These are phyloP conservation scores for Crossoptilon crossoptilon DNA, from an alignment of 2,797 vertebrate species.

Conservation along the genomic window DNA sequence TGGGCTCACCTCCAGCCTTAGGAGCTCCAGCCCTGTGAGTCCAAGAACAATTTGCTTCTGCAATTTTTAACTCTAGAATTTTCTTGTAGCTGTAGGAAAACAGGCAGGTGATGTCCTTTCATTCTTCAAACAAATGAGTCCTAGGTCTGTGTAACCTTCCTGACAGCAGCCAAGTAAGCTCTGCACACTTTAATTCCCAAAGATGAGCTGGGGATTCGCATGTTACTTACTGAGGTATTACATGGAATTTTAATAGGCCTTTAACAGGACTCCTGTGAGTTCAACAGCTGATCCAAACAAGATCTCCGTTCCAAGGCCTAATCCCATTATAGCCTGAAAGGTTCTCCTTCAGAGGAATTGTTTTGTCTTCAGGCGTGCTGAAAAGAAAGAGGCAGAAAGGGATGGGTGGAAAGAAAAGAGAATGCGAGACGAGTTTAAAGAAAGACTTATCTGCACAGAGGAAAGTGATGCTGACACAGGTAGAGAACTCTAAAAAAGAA, in stretches of 20 bases:
- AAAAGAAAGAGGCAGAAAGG: neutral
- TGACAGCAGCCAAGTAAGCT: conserved; percentile 22
- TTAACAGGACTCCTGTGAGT: conserved; percentile 64
- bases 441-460: conserved; percentile 2
- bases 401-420: neutral
- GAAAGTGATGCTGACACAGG: conserved; percentile 29
- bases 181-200: conserved; percentile 30
- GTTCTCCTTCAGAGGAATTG: conserved; percentile 62
- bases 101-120: neutral
- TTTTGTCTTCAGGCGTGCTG: conserved; percentile 4
- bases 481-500: conserved; percentile 3
- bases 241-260: conserved; percentile 62
- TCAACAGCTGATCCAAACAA: conserved; percentile 65
- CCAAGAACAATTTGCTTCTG: neutral
- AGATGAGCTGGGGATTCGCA: conserved; percentile 48
- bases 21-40: neutral
- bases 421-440: neutral
- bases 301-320: conserved; percentile 34
- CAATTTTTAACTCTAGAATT: neutral
- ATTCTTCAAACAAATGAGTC: conserved; percentile 40
- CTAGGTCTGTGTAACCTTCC: neutral
- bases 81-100: neutral
- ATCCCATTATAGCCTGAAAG: conserved; percentile 57
- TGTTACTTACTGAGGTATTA: conserved; percentile 61
- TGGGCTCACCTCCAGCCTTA: neutral